phyloP scores from a whole-genome alignment of 2,113 vertebrate genomes.

The Pheucticus melanocephalus region DNA sequence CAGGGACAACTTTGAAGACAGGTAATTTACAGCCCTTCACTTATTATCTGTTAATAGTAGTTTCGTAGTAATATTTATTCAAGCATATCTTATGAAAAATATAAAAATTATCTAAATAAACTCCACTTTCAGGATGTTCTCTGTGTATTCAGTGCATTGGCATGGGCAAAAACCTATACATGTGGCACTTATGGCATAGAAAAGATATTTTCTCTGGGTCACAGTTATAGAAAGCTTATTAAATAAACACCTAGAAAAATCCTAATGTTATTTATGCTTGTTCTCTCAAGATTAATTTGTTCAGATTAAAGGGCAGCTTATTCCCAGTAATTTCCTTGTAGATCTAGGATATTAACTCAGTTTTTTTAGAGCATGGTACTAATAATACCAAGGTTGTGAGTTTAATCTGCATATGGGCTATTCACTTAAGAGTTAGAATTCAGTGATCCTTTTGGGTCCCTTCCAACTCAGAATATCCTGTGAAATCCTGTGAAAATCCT shows the following conservation, averaged over 20 bases:
- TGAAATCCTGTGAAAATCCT: background rate
- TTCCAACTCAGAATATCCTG: background rate
- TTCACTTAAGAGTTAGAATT: background rate
- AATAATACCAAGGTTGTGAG: too few relatives aligned
- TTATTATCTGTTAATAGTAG: background rate
- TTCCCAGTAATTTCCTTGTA: background rate
- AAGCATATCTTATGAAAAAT: background rate
- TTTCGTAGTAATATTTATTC: background rate
- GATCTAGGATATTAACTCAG: background rate
- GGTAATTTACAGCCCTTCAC: background rate
- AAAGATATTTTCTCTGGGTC: background rate
- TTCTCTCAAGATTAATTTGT: background rate
- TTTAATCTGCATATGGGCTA: too few relatives aligned
- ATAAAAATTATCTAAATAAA: background rate
- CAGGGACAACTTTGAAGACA: background rate
- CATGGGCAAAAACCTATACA: background rate
- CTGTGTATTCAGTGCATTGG: background rate
- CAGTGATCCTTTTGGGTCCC: accelerated
- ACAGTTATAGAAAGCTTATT: background rate
- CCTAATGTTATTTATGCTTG: background rate
- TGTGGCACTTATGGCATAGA: background rate
- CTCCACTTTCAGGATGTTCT: background rate
- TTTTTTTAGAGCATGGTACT: background rate
- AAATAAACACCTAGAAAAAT: background rate
- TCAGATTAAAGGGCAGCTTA: background rate